These are phyloP conservation scores for Penelope pileata DNA, from an alignment of 2,113 vertebrate genomes.

Conservation along the genomic window DNA sequence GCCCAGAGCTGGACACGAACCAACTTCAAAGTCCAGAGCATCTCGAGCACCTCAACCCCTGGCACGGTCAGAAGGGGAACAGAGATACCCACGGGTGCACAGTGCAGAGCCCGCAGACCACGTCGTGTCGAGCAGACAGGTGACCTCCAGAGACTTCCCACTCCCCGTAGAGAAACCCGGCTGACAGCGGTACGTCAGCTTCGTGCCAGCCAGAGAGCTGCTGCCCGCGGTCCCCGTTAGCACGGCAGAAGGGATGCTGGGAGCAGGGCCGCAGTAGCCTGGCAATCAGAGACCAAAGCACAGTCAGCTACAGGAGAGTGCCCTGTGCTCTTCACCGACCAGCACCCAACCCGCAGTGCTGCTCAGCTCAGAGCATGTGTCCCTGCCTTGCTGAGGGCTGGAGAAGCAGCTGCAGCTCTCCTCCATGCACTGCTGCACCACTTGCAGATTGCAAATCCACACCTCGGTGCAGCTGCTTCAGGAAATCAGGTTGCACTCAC, in stretches of 20 bases:
- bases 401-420: not conserved
- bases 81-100: slow-evolving; percentile 15
- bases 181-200: not conserved
- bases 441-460: not conserved
- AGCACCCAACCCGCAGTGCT: not conserved
- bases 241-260: not conserved
- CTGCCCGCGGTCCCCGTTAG: rapidly evolving
- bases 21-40: not conserved
- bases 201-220: rapidly evolving
- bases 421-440: not conserved
- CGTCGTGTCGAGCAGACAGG: rapidly evolving
- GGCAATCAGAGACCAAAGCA: not conserved
- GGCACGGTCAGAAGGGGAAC: not conserved
- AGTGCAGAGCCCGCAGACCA: not conserved
- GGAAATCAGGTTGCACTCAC: slow-evolving; percentile 40
- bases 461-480: not conserved
- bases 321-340: not conserved
- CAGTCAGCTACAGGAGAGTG: not conserved
- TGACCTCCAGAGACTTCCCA: not conserved
- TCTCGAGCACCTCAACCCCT: rapidly evolving
- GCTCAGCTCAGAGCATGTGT: not conserved
- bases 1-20: rapidly evolving
- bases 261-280: slow-evolving; percentile 3
- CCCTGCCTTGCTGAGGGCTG: not conserved
- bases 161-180: rapidly evolving